Evolutionary conservation across 2,113 vertebrate genomes (phyloP), one percentile per base, ranked within the genome.

Genomic region (Dermatemys mawii): DNA sequence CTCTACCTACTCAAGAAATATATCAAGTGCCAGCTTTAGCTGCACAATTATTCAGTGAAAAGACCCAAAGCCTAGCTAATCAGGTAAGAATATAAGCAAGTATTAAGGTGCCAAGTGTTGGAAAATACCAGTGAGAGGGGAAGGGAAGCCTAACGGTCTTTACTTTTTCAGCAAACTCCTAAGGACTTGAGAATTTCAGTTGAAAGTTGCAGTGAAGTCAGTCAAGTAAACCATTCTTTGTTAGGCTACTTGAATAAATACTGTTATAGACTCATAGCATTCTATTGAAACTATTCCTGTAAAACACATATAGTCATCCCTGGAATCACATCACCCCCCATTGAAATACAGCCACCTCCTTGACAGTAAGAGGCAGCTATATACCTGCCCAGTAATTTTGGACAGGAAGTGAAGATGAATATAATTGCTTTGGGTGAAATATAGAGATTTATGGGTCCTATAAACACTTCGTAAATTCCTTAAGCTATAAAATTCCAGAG

Each of bases 41-140:
- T 32, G 96, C 96, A 22, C 92, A 95, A 84, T 94, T 96, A 76
- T 32, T 98, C 88, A 97, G 95, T 48, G 98, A 98, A n/a, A 98
- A 96, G 96, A 95, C 92, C 8, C 51, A 38, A 55, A 91, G 90
- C 75, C 97, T 98, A 93, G 88, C 85, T 0, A 95, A 53, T 11
- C 98, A 98, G 98, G 99, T 99, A 97, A 97, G 97, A 22, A 2
- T 1, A 8, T 35, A 60, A 88, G 41, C 38, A 57, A 4, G 44
- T 70, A 1, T 24, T 46, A 81, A n/a, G 75, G 10, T 16, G n/a
- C 5, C 6, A 41, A 38, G 2, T 7, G 35, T 8, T 79, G 44
- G 19, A 57, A 38, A 90, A 12, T 12, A 1, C 0, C 14, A 1
- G 0, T 3, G 41, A 35, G 55, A 50, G 63, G 57, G 7, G 60